Evolutionary conservation across 1,140 invertebrate species (phyloP), one percentile per base, ranked within the genome.

Genomic region (Caenorhabditis brenneri): DNA sequence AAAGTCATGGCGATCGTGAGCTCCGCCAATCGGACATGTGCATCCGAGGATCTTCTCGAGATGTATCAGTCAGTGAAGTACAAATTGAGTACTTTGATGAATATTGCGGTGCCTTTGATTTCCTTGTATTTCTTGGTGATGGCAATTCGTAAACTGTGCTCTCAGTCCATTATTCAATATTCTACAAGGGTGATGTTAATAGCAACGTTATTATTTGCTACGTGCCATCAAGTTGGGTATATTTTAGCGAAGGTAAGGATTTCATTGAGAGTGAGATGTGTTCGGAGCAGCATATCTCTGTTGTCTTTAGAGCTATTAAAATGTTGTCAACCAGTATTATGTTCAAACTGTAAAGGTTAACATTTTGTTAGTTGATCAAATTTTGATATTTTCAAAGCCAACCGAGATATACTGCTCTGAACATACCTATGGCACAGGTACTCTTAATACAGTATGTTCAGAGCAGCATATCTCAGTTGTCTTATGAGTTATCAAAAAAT

Each of bases 111-210:
- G 24, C 65, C 65, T 24, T 36, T 42, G 1, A 22, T 46, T 27
- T 74, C 65, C 0, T n/a, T 42, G 2, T 74, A 19, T 42, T 24
- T 74, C 9, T 19, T 74, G 33, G 33, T 33, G 1, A 4, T 3
- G 12, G 65, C 65, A 22, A 74, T 46, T 19, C 15, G 12, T 24
- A 29, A 42, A n/a, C 24, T 74, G 22, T 74, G 65, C n/a, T 19
- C 36, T 19, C 65, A 74, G n/a, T 39, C 65, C 1, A 74, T 42
- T 22, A 74, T 74, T 36, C 65, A 74, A 31, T 42, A 74, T 24
- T 42, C 65, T 16, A 74, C 65, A 3, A 74, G 65, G n/a, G n/a
- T 74, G 22, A 10, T 74, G n/a, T 46, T 74, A 7, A 74, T 74
- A 10, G n/a, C 65, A 22, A 74, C 65, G 6, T 24, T 74, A 10